phyloP scores from a whole-genome alignment of 2,113 vertebrate species.

The Eudorcas thomsonii region DNA sequence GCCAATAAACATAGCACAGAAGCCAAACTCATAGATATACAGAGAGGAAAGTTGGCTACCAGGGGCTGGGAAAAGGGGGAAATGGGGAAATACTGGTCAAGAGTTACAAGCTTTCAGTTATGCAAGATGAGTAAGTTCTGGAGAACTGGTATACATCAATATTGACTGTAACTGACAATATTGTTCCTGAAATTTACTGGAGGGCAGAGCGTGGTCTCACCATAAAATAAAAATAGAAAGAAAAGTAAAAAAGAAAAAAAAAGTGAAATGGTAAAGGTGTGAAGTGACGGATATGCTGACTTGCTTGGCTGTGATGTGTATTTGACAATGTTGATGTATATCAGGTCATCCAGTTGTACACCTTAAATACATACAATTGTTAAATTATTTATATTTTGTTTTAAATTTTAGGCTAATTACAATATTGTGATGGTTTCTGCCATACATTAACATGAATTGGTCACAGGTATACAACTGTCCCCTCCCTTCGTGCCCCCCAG shows the following conservation, averaged over 20 bases:
- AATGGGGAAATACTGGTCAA: neutral
- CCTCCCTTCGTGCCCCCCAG: neutral
- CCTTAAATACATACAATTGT: neutral
- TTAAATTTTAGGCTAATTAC: neutral
- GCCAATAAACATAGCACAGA: neutral
- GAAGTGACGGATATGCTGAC: neutral
- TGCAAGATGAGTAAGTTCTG: neutral
- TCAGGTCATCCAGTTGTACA: neutral
- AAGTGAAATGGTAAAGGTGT: neutral
- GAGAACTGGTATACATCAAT: neutral
- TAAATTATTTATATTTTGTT: neutral
- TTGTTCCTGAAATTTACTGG: neutral
- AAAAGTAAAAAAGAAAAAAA: neutral
- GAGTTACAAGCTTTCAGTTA: neutral
- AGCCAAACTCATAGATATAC: neutral
- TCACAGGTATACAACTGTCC: neutral
- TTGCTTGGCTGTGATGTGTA: neutral
- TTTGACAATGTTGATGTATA: neutral
- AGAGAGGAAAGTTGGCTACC: neutral
- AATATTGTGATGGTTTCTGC: neutral
- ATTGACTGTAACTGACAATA: neutral
- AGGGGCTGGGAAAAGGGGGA: neutral
- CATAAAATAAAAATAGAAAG: neutral
- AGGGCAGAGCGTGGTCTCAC: neutral
- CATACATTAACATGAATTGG: neutral